Percentiles rank a stretch among this genome's conserved stretches.
Evolutionary conservation across 1,140 invertebrate species (phyloP).

Genomic region (Melitaea cinxia): DNA sequence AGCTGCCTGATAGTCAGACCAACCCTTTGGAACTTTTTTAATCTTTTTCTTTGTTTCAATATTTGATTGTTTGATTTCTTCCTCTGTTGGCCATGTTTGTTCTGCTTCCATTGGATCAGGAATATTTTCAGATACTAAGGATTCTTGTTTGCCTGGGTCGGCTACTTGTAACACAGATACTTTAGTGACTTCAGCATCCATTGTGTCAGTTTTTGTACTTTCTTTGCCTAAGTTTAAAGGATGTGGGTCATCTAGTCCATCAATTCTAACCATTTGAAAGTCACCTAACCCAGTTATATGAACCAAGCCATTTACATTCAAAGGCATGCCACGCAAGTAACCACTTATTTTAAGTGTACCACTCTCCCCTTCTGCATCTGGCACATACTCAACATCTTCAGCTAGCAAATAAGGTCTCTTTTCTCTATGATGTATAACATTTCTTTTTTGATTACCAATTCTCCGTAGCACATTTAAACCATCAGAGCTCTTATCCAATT

Average conservation of each 20-base stretch:
- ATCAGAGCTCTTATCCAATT: slow-evolving; percentile 89
- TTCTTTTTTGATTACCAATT: slow-evolving; percentile 92
- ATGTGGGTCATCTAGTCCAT: slow-evolving; percentile 88
- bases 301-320: slow-evolving; percentile 94
- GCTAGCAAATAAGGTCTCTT: slow-evolving; percentile 90
- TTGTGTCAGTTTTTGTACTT: slow-evolving; percentile 57
- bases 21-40: slow-evolving; percentile 95
- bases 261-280: slow-evolving; percentile 94
- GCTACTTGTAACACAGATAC: slow-evolving; percentile 84
- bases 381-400: slow-evolving; percentile 88
- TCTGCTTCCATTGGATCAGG: slow-evolving; percentile 96
- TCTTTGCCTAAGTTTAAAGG: slow-evolving; percentile 83
- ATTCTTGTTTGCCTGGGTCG: slow-evolving; percentile 88
- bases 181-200: slow-evolving; percentile 65
- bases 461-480: slow-evolving; percentile 89
- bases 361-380: slow-evolving; percentile 79
- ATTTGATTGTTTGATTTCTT: slow-evolving; percentile 91
- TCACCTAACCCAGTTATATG: slow-evolving; percentile 96
- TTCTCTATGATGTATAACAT: slow-evolving; percentile 87
- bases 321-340: slow-evolving; percentile 89
- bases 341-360: slow-evolving; percentile 93
- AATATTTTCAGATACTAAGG: slow-evolving; percentile 89
- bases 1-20: slow-evolving; percentile 97
- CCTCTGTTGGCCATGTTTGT: slow-evolving; percentile 97
- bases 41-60: slow-evolving; percentile 85